phyloP scores from a whole-genome alignment of 2,797 vertebrate species.

The Podarcis lilfordi region DNA sequence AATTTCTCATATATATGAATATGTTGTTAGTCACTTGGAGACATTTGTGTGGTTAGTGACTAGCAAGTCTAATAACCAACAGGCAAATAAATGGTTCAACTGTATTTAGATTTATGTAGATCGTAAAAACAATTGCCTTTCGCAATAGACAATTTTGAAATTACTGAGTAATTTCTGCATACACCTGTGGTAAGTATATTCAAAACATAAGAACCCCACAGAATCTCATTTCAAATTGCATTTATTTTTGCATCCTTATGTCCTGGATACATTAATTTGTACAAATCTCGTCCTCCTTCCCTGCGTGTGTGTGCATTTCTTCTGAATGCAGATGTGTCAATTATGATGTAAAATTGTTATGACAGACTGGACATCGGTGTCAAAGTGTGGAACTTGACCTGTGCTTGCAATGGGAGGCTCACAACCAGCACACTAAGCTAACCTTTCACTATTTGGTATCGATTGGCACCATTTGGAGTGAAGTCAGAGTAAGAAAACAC shows the following conservation, averaged over 20 bases:
- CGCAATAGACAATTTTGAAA: not conserved
- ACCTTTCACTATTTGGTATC: slow-evolving; percentile 40
- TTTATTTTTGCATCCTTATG: not conserved
- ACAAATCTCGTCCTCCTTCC: slow-evolving; percentile 10
- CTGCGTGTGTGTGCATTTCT: slow-evolving; percentile 18
- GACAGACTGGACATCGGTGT: slow-evolving; percentile 56
- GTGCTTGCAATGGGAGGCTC: slow-evolving; percentile 50
- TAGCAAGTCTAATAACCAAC: too few relatives aligned
- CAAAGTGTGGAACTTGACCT: slow-evolving; percentile 61
- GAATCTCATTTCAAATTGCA: not conserved
- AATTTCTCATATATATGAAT: not conserved
- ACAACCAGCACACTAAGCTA: slow-evolving; percentile 38
- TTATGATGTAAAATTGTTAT: slow-evolving; percentile 38
- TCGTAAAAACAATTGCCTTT: not conserved
- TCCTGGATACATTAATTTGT: not conserved
- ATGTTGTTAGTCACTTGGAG: too few relatives aligned
- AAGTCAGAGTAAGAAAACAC: slow-evolving; percentile 63
- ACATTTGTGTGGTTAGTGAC: too few relatives aligned
- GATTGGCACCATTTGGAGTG: slow-evolving; percentile 6
- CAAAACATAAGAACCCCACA: not conserved
- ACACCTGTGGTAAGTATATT: not conserved
- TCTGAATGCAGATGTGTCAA: slow-evolving; percentile 21
- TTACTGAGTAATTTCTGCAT: not conserved
- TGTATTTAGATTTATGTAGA: not conserved
- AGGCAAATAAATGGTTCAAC: not conserved